phyloP scores from a whole-genome alignment of 1,140 invertebrate species.

The Drosophila varians region DNA sequence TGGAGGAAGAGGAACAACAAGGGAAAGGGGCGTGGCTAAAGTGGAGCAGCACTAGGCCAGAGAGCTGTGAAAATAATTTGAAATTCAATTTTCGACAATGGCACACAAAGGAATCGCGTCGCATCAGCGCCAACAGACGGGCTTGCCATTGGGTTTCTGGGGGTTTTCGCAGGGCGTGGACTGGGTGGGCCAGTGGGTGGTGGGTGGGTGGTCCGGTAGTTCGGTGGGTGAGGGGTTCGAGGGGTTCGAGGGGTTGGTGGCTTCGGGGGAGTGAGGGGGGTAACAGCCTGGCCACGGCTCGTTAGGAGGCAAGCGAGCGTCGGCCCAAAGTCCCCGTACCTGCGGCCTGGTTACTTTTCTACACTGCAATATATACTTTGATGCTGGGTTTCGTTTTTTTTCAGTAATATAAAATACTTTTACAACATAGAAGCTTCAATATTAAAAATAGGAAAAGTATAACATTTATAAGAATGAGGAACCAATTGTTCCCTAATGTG shows the following conservation, averaged over 20 bases:
- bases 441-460: no score
- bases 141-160: constrained; percentile 12
- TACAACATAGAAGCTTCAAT: no score
- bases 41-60: constrained; percentile 46
- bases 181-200: constrained; percentile 25
- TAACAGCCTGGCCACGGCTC: constrained; percentile 29
- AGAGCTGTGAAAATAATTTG: constrained; percentile 82
- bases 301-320: constrained; percentile 48
- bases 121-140: constrained; percentile 38
- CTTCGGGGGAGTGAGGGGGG: not conserved
- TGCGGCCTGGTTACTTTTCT: constrained; percentile 28
- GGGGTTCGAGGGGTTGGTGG: no score
- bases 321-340: constrained; percentile 18
- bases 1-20: not conserved
- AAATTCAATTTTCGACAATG: constrained; percentile 82
- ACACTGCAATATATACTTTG: no score
- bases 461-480: no score
- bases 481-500: no score
- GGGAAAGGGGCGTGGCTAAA: not conserved
- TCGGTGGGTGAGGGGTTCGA: not conserved
- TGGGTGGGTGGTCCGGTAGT: constrained; percentile 17
- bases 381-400: no score
- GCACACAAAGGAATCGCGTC: constrained; percentile 78
- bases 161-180: constrained; percentile 25
- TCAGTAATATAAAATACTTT: no score